Percentiles rank a stretch among this genome's conserved stretches.
Conservation (phyloP, 2,797 vertebrate genomes). For the Anniella stebbinsi region DNA sequence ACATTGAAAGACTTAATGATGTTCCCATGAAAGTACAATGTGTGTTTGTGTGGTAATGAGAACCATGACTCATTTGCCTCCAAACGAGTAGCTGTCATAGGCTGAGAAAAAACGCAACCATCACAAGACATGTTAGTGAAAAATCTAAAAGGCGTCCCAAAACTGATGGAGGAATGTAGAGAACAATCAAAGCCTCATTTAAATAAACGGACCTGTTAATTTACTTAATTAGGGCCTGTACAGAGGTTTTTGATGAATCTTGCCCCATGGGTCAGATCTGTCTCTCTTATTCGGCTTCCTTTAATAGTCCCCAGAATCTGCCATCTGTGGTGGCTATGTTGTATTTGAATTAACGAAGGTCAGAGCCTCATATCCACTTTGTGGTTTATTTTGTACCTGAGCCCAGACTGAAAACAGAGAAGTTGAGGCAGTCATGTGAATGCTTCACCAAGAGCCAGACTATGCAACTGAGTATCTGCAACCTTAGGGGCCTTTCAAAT, state of each 20-base stretch:
- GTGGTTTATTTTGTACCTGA: neutral
- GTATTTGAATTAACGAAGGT: neutral
- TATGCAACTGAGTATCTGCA: neutral
- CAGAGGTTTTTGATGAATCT: neutral
- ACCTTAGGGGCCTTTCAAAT: neutral
- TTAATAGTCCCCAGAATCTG: neutral
- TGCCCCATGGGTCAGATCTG: neutral
- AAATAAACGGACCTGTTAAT: neutral
- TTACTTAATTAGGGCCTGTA: neutral
- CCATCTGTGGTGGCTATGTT: neutral
- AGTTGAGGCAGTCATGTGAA: neutral
- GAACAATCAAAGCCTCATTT: neutral
- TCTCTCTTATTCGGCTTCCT: neutral
- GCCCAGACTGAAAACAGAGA: neutral
- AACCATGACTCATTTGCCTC: neutral
- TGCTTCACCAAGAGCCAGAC: neutral
- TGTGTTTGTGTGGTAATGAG: neutral
- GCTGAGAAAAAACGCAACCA: no score
- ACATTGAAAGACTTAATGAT: neutral
- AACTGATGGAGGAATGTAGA: neutral
- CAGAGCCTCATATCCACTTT: neutral
- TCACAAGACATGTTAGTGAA: neutral
- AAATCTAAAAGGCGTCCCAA: neutral
- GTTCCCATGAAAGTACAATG: neutral
- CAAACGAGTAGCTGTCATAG: neutral